Evolutionary conservation across 2,888 invertebrate species (phyloP), one percentile per base, ranked within the genome.

Genomic region (Watsonalla binaria): DNA sequence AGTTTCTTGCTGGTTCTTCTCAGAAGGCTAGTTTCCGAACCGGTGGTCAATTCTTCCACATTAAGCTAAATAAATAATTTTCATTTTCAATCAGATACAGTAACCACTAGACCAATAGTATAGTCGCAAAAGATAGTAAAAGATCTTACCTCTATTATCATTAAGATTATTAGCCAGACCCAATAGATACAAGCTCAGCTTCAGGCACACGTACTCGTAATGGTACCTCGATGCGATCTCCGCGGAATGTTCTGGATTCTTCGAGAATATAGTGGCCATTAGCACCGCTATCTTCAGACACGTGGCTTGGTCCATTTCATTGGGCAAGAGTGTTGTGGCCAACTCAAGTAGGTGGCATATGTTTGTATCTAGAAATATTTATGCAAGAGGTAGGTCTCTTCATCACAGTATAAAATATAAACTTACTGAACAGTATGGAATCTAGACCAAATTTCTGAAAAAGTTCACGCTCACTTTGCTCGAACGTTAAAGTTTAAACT

Each of bases 121-220:
- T 47, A 47, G 46, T 8, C 51, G 47, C 35, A 13, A 45, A 42
- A 46, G 13, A 34, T n/a, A 45, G 9, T 46, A 51, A 9, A 50
- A n/a, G n/a, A n/a, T n/a, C 61, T 63, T 64, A 89, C 90, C 85
- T 78, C 84, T 76, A 53, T 80, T 80, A 66, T 89, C 86, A 53
- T 82, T 80, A 45, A 84, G 77, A 15, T 74, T 77, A 39, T 71
- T 70, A 4, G 84, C 76, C 50, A 86, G 45, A 6, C 74, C 79
- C 54, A 90, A 58, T 15, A 90, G 59, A 61, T 82, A 77, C 33
- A 85, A 52, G n/a, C 84, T 72, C 0, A 90, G 60, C 51, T 82
- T 88, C 54, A 90, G 65, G 35, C 86, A 86, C 0, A 80, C 85
- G 45, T 76, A 84, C 58, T 89, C 78, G 53, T 76, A 86, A 51